A percentile compares a stretch with the other conserved stretches of the same genome.
These are phyloP conservation scores for Ophioninae sp. DNA, from an alignment of 2,888 invertebrate species.

Conservation along the genomic window DNA sequence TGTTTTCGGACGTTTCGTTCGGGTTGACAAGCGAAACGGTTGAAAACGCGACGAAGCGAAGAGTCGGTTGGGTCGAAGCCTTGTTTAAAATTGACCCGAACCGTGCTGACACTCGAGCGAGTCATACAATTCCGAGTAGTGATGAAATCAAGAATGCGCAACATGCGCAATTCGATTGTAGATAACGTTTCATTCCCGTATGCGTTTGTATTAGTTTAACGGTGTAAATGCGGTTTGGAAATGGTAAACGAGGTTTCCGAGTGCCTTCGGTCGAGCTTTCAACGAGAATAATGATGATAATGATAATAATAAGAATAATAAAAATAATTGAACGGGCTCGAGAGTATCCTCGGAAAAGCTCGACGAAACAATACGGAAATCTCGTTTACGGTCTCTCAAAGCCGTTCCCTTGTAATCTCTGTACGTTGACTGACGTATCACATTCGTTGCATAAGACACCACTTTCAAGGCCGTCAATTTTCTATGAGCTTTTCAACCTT, in stretches of 20 bases:
- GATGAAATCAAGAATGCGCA: conserved; percentile 77
- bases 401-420: conserved; percentile 60
- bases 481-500: conserved; percentile 66
- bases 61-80: conserved; percentile 39
- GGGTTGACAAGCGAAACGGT: conserved; percentile 20
- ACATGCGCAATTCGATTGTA: conserved; percentile 76
- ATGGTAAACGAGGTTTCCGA: conserved; percentile 27
- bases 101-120: conserved; percentile 71
- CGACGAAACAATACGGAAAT: conserved; percentile 47
- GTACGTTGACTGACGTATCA: conserved; percentile 66
- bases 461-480: conserved; percentile 69
- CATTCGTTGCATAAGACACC: conserved; percentile 58
- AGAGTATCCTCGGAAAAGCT: conserved; percentile 26
- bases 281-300: no score
- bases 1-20: neutral
- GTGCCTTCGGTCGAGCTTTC: conserved; percentile 12
- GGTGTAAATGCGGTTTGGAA: neutral
- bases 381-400: conserved; percentile 39
- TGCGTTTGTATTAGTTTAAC: neutral
- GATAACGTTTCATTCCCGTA: conserved; percentile 72
- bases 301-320: no score
- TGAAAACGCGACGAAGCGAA: conserved; percentile 17
- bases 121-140: conserved; percentile 77
- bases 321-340: neutral
- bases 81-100: conserved; percentile 67